Evolutionary conservation across 2,888 invertebrate genomes (phyloP).

Genomic region (Phragmatobia fuliginosa): DNA sequence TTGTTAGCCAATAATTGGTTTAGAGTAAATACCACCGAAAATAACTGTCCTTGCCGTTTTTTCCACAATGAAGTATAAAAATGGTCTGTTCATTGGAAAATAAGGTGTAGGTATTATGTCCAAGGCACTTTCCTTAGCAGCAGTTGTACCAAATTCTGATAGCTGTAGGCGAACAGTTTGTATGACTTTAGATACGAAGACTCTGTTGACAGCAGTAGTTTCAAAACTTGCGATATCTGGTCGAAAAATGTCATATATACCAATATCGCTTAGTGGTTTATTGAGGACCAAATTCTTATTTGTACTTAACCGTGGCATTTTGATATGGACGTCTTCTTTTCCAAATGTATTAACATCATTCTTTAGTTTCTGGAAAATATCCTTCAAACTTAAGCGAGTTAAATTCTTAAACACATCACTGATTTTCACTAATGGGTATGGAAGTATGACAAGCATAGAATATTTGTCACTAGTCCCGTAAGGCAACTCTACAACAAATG

Average conservation of each 20-base stretch:
- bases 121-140: conserved; percentile 78
- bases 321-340: conserved; percentile 88
- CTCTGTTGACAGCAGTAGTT: conserved; percentile 80
- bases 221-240: conserved; percentile 84
- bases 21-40: conserved; percentile 87
- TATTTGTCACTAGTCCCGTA: conserved; percentile 86
- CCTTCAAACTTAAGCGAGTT: conserved; percentile 72
- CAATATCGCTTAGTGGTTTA: conserved; percentile 87
- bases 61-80: conserved; percentile 89
- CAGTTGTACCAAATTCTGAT: conserved; percentile 90
- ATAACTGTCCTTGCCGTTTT: conserved; percentile 88
- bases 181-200: conserved; percentile 88
- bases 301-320: conserved; percentile 88
- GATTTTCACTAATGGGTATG: conserved; percentile 83
- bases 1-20: conserved; percentile 54
- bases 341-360: conserved; percentile 80
- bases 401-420: conserved; percentile 83
- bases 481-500: conserved; percentile 89
- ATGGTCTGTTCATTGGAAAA: conserved; percentile 89
- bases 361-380: conserved; percentile 82
- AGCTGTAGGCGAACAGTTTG: conserved; percentile 92
- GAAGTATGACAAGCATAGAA: conserved; percentile 89
- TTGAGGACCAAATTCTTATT: conserved; percentile 87
- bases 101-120: conserved; percentile 87
- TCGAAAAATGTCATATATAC: conserved; percentile 89